Conservation (phyloP, 1,140 invertebrate species). For the Nasonia longicornis region DNA sequence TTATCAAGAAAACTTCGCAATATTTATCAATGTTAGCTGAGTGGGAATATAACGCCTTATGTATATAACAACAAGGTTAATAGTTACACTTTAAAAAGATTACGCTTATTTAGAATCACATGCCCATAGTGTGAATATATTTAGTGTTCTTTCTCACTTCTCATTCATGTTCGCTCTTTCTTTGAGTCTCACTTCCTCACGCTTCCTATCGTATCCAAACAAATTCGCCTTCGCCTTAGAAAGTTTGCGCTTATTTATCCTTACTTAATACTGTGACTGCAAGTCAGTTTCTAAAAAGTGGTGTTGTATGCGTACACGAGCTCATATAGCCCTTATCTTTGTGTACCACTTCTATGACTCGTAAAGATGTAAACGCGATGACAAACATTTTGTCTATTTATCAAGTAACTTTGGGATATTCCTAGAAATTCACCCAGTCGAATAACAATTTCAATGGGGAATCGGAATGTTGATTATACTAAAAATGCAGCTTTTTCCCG, state of each 20-base stretch:
- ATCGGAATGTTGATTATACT: conserved; percentile 39
- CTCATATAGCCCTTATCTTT: not conserved
- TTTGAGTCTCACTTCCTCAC: not conserved
- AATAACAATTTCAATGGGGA: conserved; percentile 24
- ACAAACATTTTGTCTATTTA: conserved; percentile 17
- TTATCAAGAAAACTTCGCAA: conserved; percentile 47
- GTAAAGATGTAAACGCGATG: not conserved
- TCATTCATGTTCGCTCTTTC: not conserved
- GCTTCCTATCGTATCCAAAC: not conserved
- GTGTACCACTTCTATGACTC: not conserved
- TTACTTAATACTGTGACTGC: conserved; percentile 44
- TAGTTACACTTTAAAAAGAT: conserved; percentile 66
- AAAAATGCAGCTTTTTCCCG: conserved; percentile 30
- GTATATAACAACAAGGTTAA: conserved; percentile 71
- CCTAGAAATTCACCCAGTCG: conserved; percentile 19
- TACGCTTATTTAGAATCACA: conserved; percentile 67
- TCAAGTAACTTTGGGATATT: conserved; percentile 19
- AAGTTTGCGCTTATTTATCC: conserved; percentile 13
- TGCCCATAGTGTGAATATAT: conserved; percentile 50
- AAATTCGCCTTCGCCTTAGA: not conserved
- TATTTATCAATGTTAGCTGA: conserved; percentile 30
- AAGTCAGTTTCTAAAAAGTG: conserved; percentile 35
- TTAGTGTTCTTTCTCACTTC: conserved; percentile 4
- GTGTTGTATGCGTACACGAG: conserved; percentile 20
- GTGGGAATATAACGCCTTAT: conserved; percentile 66